These are phyloP conservation scores for Yponomeuta cagnagella DNA, from an alignment of 2,888 invertebrate genomes.

Conservation along the genomic window DNA sequence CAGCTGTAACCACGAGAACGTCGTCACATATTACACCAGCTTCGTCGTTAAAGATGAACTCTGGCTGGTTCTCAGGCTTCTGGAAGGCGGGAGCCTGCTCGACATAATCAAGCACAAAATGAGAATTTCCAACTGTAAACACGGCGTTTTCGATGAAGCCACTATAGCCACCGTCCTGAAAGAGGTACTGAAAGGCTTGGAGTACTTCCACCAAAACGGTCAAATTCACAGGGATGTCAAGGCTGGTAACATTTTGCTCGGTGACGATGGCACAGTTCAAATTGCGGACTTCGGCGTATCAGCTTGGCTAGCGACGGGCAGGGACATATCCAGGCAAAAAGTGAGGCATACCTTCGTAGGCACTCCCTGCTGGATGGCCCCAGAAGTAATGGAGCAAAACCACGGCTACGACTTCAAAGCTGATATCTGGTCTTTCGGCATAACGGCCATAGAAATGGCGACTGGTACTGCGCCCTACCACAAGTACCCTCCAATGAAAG, in stretches of 20 bases:
- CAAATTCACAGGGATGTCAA: constrained; percentile 97
- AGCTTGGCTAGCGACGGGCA: constrained; percentile 97
- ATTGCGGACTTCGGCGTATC: constrained; percentile 99
- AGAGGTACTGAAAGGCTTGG: constrained; percentile 96
- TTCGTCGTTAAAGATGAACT: constrained; percentile 98
- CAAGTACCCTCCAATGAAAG: constrained; percentile 99
- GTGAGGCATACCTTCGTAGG: constrained; percentile 99
- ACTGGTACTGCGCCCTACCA: constrained; percentile 99
- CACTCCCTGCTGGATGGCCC: constrained; percentile 99
- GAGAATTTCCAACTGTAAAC: constrained; percentile 92
- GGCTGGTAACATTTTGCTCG: constrained; percentile 97
- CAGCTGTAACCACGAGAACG: constrained; percentile 99
- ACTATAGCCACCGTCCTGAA: constrained; percentile 98
- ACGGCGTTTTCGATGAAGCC: constrained; percentile 98
- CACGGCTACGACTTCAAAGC: constrained; percentile 99
- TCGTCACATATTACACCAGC: constrained; percentile 99
- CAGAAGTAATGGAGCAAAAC: constrained; percentile 99
- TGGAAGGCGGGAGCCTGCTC: constrained; percentile 94
- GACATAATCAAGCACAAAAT: constrained; percentile 98
- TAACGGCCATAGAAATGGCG: constrained; percentile 99
- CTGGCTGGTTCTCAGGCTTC: constrained; percentile 97
- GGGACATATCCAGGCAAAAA: constrained; percentile 96
- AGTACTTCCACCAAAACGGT: constrained; percentile 97
- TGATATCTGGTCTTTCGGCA: constrained; percentile 87
- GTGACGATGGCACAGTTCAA: constrained; percentile 98